Conservation (phyloP, 2,797 vertebrate genomes). For the Hybognathus amarus region DNA sequence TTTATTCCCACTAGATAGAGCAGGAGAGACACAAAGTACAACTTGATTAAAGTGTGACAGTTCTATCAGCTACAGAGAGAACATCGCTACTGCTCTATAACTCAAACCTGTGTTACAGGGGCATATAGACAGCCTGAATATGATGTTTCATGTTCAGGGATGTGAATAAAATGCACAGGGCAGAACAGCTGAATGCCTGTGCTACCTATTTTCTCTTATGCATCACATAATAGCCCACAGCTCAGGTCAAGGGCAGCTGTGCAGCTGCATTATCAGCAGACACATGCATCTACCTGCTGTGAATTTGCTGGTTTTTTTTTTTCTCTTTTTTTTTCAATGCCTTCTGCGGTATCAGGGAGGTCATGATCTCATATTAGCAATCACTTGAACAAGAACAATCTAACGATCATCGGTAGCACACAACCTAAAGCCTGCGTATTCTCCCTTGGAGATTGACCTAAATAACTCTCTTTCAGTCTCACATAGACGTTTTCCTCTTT, state of each 20-base stretch:
- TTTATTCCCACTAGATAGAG: background rate
- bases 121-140: conserved; percentile 5
- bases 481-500: conserved; percentile 9
- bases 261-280: background rate
- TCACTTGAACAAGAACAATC: conserved; percentile 3
- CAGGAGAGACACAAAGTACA: too few relatives aligned
- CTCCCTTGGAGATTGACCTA: conserved; percentile 69
- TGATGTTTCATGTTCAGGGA: conserved; percentile 19
- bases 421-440: conserved; percentile 34
- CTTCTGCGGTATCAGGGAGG: background rate
- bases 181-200: background rate
- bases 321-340: background rate
- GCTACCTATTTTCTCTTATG: background rate
- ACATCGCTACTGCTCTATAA: background rate
- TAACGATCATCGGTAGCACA: conserved; percentile 1
- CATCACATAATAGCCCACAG: conserved; percentile 15
- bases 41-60: too few relatives aligned
- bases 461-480: conserved; percentile 53
- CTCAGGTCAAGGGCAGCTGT: background rate
- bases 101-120: conserved; percentile 17
- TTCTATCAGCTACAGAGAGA: conserved; percentile 1
- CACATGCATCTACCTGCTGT: background rate
- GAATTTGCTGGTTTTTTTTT: background rate
- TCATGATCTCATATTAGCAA: conserved; percentile 18
- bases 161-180: background rate